Base-by-base conservation (phyloP, 2,113 vertebrate genomes). In the Galemys pyrenaicus region DNA sequence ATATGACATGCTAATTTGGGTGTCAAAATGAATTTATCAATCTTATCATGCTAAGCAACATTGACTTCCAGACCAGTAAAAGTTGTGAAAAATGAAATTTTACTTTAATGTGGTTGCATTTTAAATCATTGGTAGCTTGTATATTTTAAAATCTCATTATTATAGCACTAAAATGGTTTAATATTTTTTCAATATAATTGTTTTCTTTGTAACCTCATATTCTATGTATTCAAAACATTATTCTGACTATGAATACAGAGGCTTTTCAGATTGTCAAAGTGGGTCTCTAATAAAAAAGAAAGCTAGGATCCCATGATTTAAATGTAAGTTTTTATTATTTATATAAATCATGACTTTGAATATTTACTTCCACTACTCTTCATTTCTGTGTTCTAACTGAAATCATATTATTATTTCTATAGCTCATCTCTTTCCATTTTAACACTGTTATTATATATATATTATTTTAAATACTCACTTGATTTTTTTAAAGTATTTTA, bases 151-250 rank as follows among this genome's bases (percentile, higher is more conserved):
- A 5, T 32, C 46, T 77, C 30, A 65, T 46, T 94, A 1, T 73
- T 91, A 26, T 15, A 39, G n/a, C 51, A 54, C 32, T 75, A 75
- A 82, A 81, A 56, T 46, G 37, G 60, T 77, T 86, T 88, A 26
- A 83, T 79, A 35, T 41, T 6, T 60, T 44, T 44, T 92, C 24
- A 49, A 24, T 64, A 16, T 8, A 92, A 56, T 83, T 74, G 46
- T 49, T 68, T 92, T 92, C 12, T 95, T 86, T 74, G 5, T 80
- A 87, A 84, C 67, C 9, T 3, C 86, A 60, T 90, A 24, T 89
- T 77, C 41, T 51, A 41, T 32, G 10, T 77, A 58, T 90, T 94
- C 10, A 30, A 74, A 91, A 68, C 6, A n/a, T 58, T 87, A 71
- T 91, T 87, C 32, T 84, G 80, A 79, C 26, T 93, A 83, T 51